Evolutionary conservation across 2,113 vertebrate genomes (phyloP).

Genomic region (Ellobius talpinus): DNA sequence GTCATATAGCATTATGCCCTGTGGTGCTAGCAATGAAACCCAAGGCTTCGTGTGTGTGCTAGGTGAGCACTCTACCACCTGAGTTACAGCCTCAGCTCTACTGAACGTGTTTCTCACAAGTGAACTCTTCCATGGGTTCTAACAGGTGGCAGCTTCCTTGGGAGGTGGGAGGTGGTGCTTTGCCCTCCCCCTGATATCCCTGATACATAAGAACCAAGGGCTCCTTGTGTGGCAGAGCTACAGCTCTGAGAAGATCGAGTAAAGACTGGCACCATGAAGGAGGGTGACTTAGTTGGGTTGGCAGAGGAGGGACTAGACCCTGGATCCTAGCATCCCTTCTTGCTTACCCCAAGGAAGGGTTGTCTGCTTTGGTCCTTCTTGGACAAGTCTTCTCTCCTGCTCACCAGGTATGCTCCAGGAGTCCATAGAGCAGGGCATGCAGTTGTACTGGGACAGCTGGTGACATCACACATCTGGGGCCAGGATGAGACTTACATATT

Average conservation of each 20-base stretch:
- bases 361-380: not conserved
- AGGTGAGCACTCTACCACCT: not conserved
- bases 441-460: no score
- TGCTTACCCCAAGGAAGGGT: not conserved
- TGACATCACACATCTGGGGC: not conserved
- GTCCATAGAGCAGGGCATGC: not conserved
- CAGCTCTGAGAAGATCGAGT: not conserved
- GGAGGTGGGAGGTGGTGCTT: not conserved
- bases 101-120: not conserved
- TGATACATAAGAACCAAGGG: not conserved
- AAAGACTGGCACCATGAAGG: not conserved
- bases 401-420: accelerated
- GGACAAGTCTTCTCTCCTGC: not conserved
- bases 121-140: not conserved
- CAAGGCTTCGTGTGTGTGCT: not conserved
- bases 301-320: not conserved
- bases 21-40: not conserved
- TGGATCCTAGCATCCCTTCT: not conserved
- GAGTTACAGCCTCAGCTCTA: not conserved
- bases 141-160: not conserved
- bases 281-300: not conserved
- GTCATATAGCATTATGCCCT: not conserved
- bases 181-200: not conserved
- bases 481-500: not conserved
- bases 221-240: not conserved